A percentile compares a stretch with the other conserved stretches of the same genome.
Evolutionary conservation across 2,888 invertebrate genomes (phyloP).

Genomic region (Flexamia atlantica): DNA sequence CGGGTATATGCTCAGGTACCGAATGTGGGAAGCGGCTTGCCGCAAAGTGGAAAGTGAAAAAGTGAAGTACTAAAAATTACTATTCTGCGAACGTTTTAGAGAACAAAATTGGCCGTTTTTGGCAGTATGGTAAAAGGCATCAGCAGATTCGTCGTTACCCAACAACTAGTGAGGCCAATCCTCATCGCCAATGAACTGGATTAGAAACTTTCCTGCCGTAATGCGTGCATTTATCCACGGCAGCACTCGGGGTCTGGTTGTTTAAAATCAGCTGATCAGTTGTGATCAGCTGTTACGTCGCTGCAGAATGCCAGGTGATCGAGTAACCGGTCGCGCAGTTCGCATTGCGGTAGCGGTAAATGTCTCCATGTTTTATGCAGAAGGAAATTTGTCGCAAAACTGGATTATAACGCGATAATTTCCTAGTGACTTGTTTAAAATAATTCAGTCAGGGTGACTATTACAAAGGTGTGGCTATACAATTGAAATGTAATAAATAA

Average conservation of each 20-base stretch:
- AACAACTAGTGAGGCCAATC: conserved; percentile 6
- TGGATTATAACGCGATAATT: background rate
- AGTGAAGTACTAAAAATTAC: too few species aligned
- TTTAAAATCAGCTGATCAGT: conserved; percentile 40
- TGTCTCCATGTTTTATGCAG: conserved; percentile 35
- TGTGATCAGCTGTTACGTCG: conserved; percentile 40
- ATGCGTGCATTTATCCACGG: conserved; percentile 13
- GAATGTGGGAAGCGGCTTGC: too few species aligned
- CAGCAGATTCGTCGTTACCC: background rate
- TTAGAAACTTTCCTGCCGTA: conserved; percentile 12
- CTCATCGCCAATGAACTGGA: conserved; percentile 11
- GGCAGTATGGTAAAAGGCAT: too few species aligned
- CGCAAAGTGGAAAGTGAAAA: too few species aligned
- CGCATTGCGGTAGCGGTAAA: background rate
- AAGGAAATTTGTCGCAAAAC: background rate
- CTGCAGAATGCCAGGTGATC: conserved; percentile 10
- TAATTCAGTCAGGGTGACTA: background rate
- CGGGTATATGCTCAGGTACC: too few species aligned
- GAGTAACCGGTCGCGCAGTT: background rate
- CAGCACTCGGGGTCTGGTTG: background rate
- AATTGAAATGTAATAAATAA: too few species aligned
- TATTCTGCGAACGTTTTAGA: too few species aligned
- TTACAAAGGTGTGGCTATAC: too few species aligned
- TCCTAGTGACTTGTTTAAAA: background rate
- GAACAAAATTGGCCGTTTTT: too few species aligned